Evolutionary conservation across 2,888 invertebrate species (phyloP).

Genomic region (Chloroclystis v-ata): DNA sequence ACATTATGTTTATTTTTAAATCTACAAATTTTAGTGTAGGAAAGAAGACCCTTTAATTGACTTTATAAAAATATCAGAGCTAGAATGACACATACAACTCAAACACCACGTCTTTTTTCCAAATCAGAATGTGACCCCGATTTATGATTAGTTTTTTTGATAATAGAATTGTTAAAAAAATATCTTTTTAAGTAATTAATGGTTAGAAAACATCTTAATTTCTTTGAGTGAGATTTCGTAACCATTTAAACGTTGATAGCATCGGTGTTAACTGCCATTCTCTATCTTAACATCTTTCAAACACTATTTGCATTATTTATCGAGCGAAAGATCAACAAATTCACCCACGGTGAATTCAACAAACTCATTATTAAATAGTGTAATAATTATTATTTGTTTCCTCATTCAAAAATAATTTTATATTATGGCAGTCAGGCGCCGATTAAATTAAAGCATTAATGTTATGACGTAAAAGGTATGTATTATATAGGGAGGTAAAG

Average conservation of each 20-base stretch:
- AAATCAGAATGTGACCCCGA: no score
- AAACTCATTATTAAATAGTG: background rate
- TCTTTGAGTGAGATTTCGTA: background rate
- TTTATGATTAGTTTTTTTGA: no score
- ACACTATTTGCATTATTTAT: conserved; percentile 7
- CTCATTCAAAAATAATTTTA: background rate
- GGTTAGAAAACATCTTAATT: background rate
- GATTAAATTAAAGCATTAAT: conserved; percentile 15
- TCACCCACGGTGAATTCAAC: conserved; percentile 5
- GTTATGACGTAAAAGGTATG: conserved; percentile 13
- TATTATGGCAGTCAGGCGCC: conserved; percentile 1
- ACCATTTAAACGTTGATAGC: conserved; percentile 3
- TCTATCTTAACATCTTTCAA: conserved; percentile 8
- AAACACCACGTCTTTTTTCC: no score
- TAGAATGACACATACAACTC: no score
- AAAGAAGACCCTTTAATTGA: no score
- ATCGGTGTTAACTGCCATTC: conserved; percentile 12
- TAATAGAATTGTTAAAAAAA: no score
- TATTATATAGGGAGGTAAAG: no score
- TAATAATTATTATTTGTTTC: background rate
- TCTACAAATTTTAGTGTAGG: no score
- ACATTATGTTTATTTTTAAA: no score
- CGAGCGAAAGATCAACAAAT: background rate
- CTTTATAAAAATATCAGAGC: no score
- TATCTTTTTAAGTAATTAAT: background rate